Conservation (phyloP, 2,797 vertebrate genomes). For the Pangasius sanitwongsei region DNA sequence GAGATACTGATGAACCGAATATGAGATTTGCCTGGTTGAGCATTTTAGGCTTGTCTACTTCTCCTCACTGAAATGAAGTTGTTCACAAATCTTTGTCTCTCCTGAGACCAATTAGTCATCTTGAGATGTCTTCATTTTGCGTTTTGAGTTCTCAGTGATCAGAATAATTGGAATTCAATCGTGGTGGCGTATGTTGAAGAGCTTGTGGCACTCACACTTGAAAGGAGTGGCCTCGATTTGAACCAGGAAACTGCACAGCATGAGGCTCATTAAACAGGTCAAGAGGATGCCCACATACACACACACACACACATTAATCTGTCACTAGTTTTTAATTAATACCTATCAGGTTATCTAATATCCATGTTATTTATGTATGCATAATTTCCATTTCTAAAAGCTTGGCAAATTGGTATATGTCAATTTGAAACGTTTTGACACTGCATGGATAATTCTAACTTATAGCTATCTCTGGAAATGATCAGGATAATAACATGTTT, state of each 20-base stretch:
- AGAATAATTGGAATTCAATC: conserved; percentile 90
- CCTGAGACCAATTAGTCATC: conserved; percentile 84
- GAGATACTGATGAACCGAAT: conserved; percentile 14
- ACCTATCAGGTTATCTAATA: not conserved
- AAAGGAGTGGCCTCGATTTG: conserved; percentile 9
- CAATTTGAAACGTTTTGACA: not conserved
- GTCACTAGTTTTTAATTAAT: not conserved
- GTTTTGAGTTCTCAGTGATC: conserved; percentile 83
- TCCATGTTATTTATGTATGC: not conserved
- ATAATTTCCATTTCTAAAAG: not conserved
- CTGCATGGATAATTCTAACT: not conserved
- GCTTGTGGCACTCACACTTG: conserved; percentile 34
- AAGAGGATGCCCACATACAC: conserved; percentile 42
- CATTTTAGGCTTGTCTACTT: not conserved
- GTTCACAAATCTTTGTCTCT: conserved; percentile 55
- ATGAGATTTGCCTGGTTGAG: conserved; percentile 35
- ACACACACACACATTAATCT: not conserved
- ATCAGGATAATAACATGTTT: not conserved
- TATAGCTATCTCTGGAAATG: not conserved
- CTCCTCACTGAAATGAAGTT: conserved; percentile 4
- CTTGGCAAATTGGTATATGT: not conserved
- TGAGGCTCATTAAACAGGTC: conserved; percentile 72
- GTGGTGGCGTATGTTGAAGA: conserved; percentile 76
- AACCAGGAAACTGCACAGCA: conserved; percentile 71
- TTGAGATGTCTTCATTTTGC: conserved; percentile 86